Conservation (phyloP, 2,113 vertebrate species). For the Dasyurus viverrinus region DNA sequence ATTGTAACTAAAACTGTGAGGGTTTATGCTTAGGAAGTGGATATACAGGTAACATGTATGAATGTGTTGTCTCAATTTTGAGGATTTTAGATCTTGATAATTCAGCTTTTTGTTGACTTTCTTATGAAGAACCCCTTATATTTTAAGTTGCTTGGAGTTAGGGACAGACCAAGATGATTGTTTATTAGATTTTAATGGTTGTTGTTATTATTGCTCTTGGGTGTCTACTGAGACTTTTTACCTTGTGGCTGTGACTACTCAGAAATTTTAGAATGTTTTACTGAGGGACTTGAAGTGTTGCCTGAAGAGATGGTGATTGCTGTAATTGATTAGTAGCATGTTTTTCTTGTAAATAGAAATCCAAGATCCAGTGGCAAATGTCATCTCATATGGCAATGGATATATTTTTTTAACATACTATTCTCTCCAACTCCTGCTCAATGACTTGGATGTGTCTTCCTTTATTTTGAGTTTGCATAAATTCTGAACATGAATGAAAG, state of each 20-base stretch:
- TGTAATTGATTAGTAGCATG: conserved; percentile 91
- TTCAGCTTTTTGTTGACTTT: conserved; percentile 94
- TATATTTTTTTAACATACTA: conserved; percentile 98
- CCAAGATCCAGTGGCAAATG: conserved; percentile 99
- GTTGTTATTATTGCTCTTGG: conserved; percentile 75
- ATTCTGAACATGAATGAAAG: too few species aligned
- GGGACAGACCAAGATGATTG: conserved; percentile 94
- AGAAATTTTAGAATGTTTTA: conserved; percentile 78
- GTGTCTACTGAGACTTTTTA: conserved; percentile 81
- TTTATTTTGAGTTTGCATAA: conserved; percentile 98
- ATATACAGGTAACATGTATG: conserved; percentile 91
- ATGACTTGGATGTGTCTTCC: conserved; percentile 97
- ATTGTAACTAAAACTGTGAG: background rate
- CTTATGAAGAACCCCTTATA: conserved; percentile 94
- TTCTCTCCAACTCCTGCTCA: conserved; percentile 97
- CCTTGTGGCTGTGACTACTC: conserved; percentile 80
- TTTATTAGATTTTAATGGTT: conserved; percentile 90
- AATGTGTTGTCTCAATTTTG: conserved; percentile 93
- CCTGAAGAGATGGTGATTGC: conserved; percentile 85
- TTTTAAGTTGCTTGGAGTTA: conserved; percentile 88
- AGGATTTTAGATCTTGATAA: conserved; percentile 94
- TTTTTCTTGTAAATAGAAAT: conserved; percentile 97
- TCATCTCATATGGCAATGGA: conserved; percentile 98
- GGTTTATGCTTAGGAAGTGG: conserved; percentile 86
- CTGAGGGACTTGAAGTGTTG: conserved; percentile 80